phyloP scores from a whole-genome alignment of 2,797 vertebrate genomes.

The Ctenopoma kingsleyae region DNA sequence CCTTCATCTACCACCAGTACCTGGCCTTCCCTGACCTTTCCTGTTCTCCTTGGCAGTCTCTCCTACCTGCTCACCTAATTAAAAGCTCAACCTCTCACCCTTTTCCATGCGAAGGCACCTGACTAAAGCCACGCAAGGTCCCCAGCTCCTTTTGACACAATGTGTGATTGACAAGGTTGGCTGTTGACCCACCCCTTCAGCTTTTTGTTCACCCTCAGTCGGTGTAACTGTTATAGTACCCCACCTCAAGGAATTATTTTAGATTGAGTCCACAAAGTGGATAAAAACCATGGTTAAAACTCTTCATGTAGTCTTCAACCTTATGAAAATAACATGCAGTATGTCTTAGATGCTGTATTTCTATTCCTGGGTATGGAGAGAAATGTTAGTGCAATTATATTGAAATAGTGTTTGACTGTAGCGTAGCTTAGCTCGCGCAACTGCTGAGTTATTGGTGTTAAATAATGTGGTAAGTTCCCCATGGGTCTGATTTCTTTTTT shows the following conservation, averaged over 20 bases:
- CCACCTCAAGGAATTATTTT: conserved; percentile 33
- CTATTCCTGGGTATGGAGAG: conserved; percentile 10
- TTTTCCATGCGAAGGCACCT: conserved; percentile 45
- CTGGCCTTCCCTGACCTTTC: conserved; percentile 66
- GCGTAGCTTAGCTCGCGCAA: background rate
- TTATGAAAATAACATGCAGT: background rate
- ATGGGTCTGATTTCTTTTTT: background rate
- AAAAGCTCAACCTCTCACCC: conserved; percentile 76
- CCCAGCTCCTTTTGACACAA: conserved; percentile 37
- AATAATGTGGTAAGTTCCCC: conserved; percentile 23
- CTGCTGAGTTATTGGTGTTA: conserved; percentile 6
- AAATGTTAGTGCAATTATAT: conserved; percentile 14
- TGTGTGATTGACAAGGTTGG: conserved; percentile 62
- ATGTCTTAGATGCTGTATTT: conserved; percentile 14
- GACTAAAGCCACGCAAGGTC: conserved; percentile 36
- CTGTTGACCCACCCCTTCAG: conserved; percentile 27
- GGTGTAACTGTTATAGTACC: conserved; percentile 32
- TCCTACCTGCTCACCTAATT: conserved; percentile 74
- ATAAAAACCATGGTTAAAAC: background rate
- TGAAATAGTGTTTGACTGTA: conserved; percentile 10
- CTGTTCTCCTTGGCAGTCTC: conserved; percentile 73
- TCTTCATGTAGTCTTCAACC: conserved; percentile 1
- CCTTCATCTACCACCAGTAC: conserved; percentile 57
- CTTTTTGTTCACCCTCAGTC: conserved; percentile 27
- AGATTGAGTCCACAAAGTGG: conserved; percentile 3